Conservation (phyloP, 2,797 vertebrate species). For the Nasua narica region DNA sequence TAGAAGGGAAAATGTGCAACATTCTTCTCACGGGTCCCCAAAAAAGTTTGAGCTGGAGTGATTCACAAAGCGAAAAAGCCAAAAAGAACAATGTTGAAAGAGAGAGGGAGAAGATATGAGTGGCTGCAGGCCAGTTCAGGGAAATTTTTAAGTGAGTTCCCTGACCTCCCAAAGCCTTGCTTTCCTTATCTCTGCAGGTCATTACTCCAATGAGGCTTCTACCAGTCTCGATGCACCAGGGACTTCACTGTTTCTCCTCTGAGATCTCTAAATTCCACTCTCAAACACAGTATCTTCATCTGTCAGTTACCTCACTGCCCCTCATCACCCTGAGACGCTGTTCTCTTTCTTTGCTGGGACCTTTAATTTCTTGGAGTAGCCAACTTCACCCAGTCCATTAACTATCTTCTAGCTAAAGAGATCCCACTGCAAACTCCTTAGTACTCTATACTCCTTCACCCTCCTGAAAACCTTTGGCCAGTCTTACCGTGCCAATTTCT, state of each 20-base stretch:
- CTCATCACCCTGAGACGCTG: neutral
- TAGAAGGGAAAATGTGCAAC: neutral
- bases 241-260: neutral
- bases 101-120: neutral
- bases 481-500: neutral
- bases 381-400: neutral
- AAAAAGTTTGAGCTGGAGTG: neutral
- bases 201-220: neutral
- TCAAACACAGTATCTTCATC: neutral
- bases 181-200: neutral
- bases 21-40: neutral
- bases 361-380: neutral
- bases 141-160: conserved; percentile 15
- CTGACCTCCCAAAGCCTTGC: neutral
- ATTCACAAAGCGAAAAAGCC: conserved; percentile 28
- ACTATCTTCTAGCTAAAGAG: conserved; percentile 12
- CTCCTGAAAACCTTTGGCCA: neutral
- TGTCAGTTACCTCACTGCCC: neutral
- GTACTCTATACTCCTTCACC: neutral
- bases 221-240: neutral
- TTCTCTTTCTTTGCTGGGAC: conserved; percentile 14
- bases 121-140: neutral
- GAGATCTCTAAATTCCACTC: neutral
- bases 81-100: neutral
- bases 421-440: neutral